Evolutionary conservation across 1,140 invertebrate genomes (phyloP).

Genomic region (Ptiloglossa arizonensis): DNA sequence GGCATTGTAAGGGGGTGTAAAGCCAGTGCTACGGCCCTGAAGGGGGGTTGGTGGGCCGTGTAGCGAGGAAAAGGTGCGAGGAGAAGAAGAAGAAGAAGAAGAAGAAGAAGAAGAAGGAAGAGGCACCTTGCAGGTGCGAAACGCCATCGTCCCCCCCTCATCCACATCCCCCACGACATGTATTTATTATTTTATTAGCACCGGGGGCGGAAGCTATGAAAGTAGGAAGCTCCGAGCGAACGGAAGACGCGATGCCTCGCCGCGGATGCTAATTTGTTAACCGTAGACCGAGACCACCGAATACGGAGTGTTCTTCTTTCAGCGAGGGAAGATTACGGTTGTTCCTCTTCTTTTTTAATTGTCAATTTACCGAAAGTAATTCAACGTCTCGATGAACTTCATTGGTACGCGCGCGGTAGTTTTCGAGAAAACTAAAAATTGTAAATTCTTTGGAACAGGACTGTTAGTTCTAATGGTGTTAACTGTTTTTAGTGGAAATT

Average conservation of each 20-base stretch:
- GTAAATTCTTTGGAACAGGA: too few relatives aligned
- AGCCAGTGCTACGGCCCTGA: conserved; percentile 15
- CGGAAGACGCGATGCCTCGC: conserved; percentile 29
- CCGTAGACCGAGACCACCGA: neutral
- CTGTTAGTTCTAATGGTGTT: too few relatives aligned
- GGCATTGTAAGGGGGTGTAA: conserved; percentile 73
- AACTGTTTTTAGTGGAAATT: too few relatives aligned
- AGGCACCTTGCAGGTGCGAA: conserved; percentile 55
- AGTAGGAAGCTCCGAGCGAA: conserved; percentile 29
- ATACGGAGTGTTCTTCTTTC: neutral
- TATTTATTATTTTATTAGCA: conserved; percentile 73
- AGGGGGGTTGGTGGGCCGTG: conserved; percentile 39
- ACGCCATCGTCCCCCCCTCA: conserved; percentile 45
- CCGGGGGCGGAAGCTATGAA: conserved; percentile 49
- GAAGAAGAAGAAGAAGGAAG: neutral
- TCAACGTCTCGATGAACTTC: too few relatives aligned
- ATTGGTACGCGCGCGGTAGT: too few relatives aligned
- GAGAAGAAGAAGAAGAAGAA: conserved; percentile 10
- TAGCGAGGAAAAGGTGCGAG: conserved; percentile 40
- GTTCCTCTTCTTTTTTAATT: too few relatives aligned
- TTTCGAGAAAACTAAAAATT: too few relatives aligned
- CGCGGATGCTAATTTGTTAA: conserved; percentile 27
- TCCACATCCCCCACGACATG: conserved; percentile 49
- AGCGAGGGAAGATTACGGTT: too few relatives aligned
- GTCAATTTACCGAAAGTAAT: too few relatives aligned